phyloP scores from a whole-genome alignment of 1,140 invertebrate genomes.

The Lithobius niger region DNA sequence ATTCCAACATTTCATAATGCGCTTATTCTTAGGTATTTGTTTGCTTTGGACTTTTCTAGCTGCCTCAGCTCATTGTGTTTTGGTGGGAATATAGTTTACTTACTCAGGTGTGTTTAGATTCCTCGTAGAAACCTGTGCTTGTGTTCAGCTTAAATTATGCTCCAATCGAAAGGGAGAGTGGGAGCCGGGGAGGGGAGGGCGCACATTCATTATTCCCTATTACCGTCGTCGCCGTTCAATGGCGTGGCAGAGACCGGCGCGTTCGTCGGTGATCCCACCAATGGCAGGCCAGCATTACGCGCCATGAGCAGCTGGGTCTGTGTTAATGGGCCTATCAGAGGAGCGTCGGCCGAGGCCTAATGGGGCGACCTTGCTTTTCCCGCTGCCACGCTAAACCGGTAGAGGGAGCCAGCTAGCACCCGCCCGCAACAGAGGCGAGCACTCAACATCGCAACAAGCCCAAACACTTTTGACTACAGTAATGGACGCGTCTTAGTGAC shows the following conservation, averaged over 20 bases:
- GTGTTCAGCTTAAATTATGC: no score
- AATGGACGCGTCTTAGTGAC: background rate
- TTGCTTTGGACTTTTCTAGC: no score
- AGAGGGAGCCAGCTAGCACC: no score
- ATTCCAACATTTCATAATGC: no score
- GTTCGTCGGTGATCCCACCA: background rate
- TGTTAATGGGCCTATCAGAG: conserved; percentile 9
- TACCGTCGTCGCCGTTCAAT: background rate
- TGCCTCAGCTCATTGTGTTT: no score
- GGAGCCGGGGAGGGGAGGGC: no score
- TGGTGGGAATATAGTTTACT: no score
- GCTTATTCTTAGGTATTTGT: no score
- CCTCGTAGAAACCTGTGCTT: no score
- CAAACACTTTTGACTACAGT: background rate
- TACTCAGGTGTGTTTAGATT: no score
- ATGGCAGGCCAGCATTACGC: background rate
- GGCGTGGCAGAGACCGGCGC: background rate
- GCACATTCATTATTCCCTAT: conserved; percentile 2
- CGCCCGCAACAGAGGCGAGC: background rate
- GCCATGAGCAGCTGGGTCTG: conserved; percentile 1
- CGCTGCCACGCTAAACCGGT: background rate
- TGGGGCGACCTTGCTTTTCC: background rate
- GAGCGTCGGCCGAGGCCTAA: background rate
- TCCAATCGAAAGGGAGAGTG: no score
- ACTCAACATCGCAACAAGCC: background rate